Evolutionary conservation across 2,888 invertebrate species (phyloP).

Genomic region (Ceraclea dissimilis): DNA sequence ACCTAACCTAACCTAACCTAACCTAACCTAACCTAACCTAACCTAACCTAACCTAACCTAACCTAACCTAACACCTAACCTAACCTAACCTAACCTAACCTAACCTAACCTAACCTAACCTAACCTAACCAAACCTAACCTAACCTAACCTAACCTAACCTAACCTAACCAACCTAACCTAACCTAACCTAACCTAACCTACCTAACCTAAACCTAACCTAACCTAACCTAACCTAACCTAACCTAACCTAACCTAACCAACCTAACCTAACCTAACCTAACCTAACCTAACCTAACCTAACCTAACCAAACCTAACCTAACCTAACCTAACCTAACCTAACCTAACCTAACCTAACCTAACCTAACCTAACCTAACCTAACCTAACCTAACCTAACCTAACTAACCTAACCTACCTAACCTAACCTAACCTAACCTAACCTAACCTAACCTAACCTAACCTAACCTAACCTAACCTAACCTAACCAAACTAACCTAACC

Average conservation of each 20-base stretch:
- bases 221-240: conserved; percentile 25
- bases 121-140: conserved; percentile 29
- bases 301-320: conserved; percentile 26
- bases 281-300: conserved; percentile 22
- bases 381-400: conserved; percentile 24
- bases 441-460: conserved; percentile 11
- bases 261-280: conserved; percentile 26
- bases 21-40: conserved; percentile 1
- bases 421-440: conserved; percentile 9
- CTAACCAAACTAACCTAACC: background rate
- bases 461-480: conserved; percentile 5
- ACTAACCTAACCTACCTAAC: conserved; percentile 12
- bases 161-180: conserved; percentile 29
- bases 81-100: conserved; percentile 29
- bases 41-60: conserved; percentile 11
- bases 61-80: conserved; percentile 29
- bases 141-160: conserved; percentile 28
- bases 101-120: conserved; percentile 25
- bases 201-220: conserved; percentile 27
- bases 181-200: conserved; percentile 29
- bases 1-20: conserved; percentile 8
- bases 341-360: conserved; percentile 18
- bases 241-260: conserved; percentile 26
- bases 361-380: conserved; percentile 16
- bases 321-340: conserved; percentile 28